Base-by-base conservation (phyloP, 2,113 vertebrate species). In the Callopanchax toddi region DNA sequence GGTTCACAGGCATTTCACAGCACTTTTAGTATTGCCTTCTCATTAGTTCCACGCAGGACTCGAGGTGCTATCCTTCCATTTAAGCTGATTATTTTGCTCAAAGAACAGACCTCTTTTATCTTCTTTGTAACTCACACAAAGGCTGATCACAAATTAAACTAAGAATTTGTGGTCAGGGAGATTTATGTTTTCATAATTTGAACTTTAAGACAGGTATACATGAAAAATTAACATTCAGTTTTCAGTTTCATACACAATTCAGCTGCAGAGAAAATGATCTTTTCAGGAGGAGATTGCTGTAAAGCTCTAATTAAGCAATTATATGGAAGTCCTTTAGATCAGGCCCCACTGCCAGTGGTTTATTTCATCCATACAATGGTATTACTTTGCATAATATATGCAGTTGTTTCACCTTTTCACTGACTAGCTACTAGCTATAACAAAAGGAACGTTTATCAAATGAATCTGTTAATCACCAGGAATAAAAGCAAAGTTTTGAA, bases 41-140 rank as follows among this genome's bases (percentile, higher is more conserved):
- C 71, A 80, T 82, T 79, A 77, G 74, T 58, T 72, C 67, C 69
- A 78, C 60, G 37, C 39, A 51, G 61, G 64, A 77, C 67, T 78
- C 1, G n/a, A 68, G 68, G 60, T 67, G 52, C 43, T 54, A 64
- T 78, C 42, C 53, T 23, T 67, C 57, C 57, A 65, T 79, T 79
- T 66, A 74, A 81, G 67, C 60, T 67, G 40, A 29, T 76, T 74
- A 76, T 71, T 80, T 60, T 48, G 62, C 65, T 68, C 56, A 1
- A 42, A 56, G 39, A 45, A 54, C 45, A 11, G 51, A 23, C 46
- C 22, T 40, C 17, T 4, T 42, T 62, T 55, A 56, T 22, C 55
- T 46, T 70, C 46, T 67, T 11, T 8, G 12, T 44, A 52, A 60
- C 4, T 0, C 40, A 60, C 20, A 32, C 53, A 44, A 67, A n/a